Evolutionary conservation across 2,113 vertebrate species (phyloP), one percentile per base, ranked within the genome.

Genomic region (Ageneiosus marmoratus): DNA sequence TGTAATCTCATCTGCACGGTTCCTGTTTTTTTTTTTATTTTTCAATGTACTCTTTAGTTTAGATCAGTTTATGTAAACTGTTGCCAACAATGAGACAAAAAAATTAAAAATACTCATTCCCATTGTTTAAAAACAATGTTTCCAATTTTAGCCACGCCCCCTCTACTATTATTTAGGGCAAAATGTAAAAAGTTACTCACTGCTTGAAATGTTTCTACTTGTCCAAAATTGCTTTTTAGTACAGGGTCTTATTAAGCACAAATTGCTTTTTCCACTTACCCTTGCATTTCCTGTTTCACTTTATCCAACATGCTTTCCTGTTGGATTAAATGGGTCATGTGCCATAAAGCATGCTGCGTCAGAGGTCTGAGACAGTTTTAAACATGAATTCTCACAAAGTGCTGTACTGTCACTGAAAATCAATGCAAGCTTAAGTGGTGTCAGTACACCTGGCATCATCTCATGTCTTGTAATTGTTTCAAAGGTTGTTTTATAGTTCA

Each of bases 251-350:
- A n/a, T n/a, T n/a, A n/a, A n/a, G n/a, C n/a, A n/a, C n/a, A n/a
- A n/a, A n/a, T n/a, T n/a, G n/a, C n/a, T n/a, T n/a, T 51, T 51
- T 74, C 46, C 72, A 51, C 72, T 51, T 32, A 32, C n/a, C 13
- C 24, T 32, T 11, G 7, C 16, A 51, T 74, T 51, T 53, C 48
- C 48, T 74, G 72, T 3, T 74, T 11, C 8, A 51, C 48, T 53
- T 51, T 24, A 27, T 74, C 6, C 15, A 27, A 11, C 70, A 51
- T n/a, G 18, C n/a, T 51, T 74, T 74, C 46, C 72, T 51, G 46
- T 74, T 51, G 72, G 72, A 51, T 51, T 74, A 74, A 51, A 51
- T 51, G 8, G 72, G 48, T 11, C 72, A 51, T 12, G 16, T 74
- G 48, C 72, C 72, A 74, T 53, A 74, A 29, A 20, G 8, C 48